Evolutionary conservation across 2,888 invertebrate genomes (phyloP), one percentile per base, ranked within the genome.

Genomic region (Scelioninae gen. 1): DNA sequence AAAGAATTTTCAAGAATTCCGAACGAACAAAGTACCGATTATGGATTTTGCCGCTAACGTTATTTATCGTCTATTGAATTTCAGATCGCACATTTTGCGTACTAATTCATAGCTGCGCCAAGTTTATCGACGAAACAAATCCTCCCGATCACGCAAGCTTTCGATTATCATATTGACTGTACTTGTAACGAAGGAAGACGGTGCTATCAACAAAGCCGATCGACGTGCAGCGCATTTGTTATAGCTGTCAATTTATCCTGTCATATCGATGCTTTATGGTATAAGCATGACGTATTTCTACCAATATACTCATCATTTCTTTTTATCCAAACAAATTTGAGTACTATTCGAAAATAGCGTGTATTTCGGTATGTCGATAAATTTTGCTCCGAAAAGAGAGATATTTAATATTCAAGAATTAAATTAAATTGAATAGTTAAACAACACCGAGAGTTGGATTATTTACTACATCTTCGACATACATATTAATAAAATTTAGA

Each of bases 31-130:
- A 87, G 85, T 68, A 80, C 85, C 87, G 86, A 89, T 89, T 88
- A 89, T 82, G 85, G 87, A 88, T 88, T 87, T 87, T 86, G 85
- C 87, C 85, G 85, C 85, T 85, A 82, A 76, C n/a, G n/a, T n/a
- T n/a, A 89, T 88, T 90, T 89, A 89, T 88, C 86, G 88, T 84
- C 88, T 86, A 89, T 90, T 90, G 90, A 90, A 89, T 90, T 89
- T 87, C 88, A 87, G 85, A 88, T 87, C 84, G 82, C 85, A 85
- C 87, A 86, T 89, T 89, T 87, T 77, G 72, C 82, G 78, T 86
- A 85, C 86, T 88, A 88, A 89, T 87, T 89, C 88, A 88, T 88
- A 87, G 87, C 83, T 79, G 77, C 83, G 72, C 82, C 80, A 74
- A 79, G 85, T 85, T 89, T 88, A 89, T 88, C 86, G 86, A 66